Percentiles rank a stretch among this genome's conserved stretches.
Conservation (phyloP, 2,888 invertebrate species). For the Athalia cordata region DNA sequence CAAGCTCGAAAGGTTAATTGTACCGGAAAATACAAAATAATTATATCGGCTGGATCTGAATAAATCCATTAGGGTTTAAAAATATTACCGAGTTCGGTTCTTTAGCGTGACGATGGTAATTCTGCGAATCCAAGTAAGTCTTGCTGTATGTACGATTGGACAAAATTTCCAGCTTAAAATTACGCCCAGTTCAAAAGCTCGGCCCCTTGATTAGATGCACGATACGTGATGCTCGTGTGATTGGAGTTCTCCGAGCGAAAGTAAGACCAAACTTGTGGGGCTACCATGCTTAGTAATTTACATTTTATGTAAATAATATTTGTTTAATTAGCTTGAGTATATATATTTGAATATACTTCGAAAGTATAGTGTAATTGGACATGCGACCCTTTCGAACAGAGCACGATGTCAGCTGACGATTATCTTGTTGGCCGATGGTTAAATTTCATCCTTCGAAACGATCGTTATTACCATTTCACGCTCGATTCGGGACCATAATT, state of each 20-base stretch:
- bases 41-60: too few relatives aligned
- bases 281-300: slow-evolving; percentile 11
- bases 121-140: not conserved
- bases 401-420: not conserved
- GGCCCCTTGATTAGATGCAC: slow-evolving; percentile 3
- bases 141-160: not conserved
- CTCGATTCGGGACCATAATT: not conserved
- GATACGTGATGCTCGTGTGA: slow-evolving; percentile 31
- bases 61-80: too few relatives aligned
- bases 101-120: not conserved
- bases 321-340: not conserved
- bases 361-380: not conserved
- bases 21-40: too few relatives aligned
- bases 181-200: not conserved
- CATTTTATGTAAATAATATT: slow-evolving; percentile 33
- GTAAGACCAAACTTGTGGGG: not conserved
- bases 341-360: not conserved
- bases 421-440: too few relatives aligned
- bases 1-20: too few relatives aligned
- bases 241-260: not conserved
- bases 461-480: too few relatives aligned
- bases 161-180: slow-evolving; percentile 9
- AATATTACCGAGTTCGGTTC: not conserved
- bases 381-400: not conserved
- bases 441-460: too few relatives aligned